Evolutionary conservation across 1,140 invertebrate species (phyloP).

Genomic region (Aleiodes sp.): DNA sequence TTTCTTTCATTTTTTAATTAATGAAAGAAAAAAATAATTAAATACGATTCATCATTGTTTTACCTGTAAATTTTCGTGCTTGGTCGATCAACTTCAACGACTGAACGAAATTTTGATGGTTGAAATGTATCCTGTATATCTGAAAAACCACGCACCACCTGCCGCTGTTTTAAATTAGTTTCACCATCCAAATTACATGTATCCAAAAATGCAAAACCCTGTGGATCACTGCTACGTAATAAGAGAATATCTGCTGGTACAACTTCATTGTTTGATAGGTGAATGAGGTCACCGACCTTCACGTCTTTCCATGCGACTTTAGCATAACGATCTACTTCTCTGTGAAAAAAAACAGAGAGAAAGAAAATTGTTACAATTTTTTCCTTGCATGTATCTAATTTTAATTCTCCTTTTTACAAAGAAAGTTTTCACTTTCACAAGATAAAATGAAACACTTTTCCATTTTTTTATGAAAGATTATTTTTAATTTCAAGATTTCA

Average conservation of each 20-base stretch:
- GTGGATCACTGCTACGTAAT: constrained; percentile 87
- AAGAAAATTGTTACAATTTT: background rate
- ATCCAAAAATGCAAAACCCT: constrained; percentile 96
- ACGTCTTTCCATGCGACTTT: constrained; percentile 91
- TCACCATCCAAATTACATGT: constrained; percentile 99
- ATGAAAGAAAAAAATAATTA: background rate
- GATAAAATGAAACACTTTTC: no score
- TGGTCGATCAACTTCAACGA: constrained; percentile 90
- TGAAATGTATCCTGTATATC: constrained; percentile 77
- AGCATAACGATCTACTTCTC: constrained; percentile 84
- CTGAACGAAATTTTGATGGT: constrained; percentile 83
- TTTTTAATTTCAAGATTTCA: no score
- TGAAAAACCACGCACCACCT: constrained; percentile 78
- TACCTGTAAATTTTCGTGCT: constrained; percentile 92
- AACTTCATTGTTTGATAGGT: constrained; percentile 95
- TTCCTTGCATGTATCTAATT: no score
- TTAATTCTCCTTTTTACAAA: no score
- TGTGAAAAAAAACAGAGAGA: constrained; percentile 61
- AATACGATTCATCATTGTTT: background rate
- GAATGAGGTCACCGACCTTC: constrained; percentile 93
- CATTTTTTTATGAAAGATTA: no score
- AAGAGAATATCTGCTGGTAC: constrained; percentile 96
- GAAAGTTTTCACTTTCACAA: no score
- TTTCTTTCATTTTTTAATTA: background rate
- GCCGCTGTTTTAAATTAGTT: constrained; percentile 97